Evolutionary conservation across 2,113 vertebrate species (phyloP).

Genomic region (Parotia lawesii): DNA sequence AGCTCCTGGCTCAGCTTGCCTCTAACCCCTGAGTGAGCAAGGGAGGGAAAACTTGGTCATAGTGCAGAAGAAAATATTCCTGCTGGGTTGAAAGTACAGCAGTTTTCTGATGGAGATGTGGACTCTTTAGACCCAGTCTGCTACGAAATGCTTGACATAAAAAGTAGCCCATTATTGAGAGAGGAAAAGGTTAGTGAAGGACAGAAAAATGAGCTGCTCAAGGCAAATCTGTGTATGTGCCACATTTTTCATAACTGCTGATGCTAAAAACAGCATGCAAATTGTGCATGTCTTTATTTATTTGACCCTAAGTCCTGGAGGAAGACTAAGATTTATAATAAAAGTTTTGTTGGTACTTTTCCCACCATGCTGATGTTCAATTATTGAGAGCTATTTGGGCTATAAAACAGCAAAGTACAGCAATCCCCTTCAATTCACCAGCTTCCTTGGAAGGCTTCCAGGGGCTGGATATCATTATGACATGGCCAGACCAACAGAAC

Average conservation of each 20-base stretch:
- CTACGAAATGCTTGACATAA: background rate
- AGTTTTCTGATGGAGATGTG: background rate
- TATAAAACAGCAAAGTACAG: background rate
- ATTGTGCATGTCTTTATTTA: slow-evolving; percentile 10
- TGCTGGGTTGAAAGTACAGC: background rate
- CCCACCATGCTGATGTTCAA: background rate
- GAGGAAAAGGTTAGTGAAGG: slow-evolving; percentile 1
- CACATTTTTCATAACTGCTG: slow-evolving; percentile 19
- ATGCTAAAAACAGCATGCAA: slow-evolving; percentile 24
- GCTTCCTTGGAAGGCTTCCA: background rate
- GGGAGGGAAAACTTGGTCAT: background rate
- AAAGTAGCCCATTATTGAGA: background rate
- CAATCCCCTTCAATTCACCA: background rate
- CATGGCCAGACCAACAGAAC: background rate
- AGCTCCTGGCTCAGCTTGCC: background rate
- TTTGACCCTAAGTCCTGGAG: slow-evolving; percentile 1
- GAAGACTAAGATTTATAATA: background rate
- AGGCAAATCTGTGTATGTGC: background rate
- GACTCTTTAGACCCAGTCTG: background rate
- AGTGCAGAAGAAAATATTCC: background rate
- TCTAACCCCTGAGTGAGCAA: background rate
- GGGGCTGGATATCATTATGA: background rate
- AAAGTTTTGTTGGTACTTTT: slow-evolving; percentile 39
- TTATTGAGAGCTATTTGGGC: slow-evolving; percentile 20
- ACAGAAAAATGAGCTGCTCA: background rate